phyloP scores from a whole-genome alignment of 2,888 invertebrate species.

The Cephus nigrinus region DNA sequence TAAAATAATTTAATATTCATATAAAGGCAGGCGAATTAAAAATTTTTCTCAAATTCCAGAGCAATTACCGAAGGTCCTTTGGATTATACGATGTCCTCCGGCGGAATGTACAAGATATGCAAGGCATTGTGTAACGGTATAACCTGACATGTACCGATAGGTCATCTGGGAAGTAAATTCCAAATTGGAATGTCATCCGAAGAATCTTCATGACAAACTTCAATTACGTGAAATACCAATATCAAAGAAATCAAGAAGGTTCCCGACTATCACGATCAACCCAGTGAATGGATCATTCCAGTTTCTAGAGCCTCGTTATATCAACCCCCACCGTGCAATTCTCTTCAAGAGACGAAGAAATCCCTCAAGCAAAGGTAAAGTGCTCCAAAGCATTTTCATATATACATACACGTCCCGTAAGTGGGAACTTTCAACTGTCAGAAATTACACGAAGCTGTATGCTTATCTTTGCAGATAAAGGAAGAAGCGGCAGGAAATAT shows the following conservation, averaged over 20 bases:
- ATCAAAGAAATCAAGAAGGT: neutral
- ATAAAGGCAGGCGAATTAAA: neutral
- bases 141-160: neutral
- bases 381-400: neutral
- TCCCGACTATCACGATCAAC: neutral
- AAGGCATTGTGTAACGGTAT: neutral
- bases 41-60: neutral
- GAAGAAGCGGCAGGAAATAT: neutral
- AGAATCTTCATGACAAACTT: neutral
- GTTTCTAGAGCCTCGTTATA: neutral
- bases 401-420: neutral
- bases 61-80: neutral
- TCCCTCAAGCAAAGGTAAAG: neutral
- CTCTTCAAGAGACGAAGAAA: neutral
- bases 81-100: neutral
- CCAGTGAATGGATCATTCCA: neutral
- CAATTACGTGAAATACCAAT: neutral
- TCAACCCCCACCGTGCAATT: neutral
- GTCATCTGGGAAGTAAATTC: neutral
- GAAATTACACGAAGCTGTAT: neutral
- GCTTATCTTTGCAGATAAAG: neutral
- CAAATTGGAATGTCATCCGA: neutral
- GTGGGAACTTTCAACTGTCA: neutral
- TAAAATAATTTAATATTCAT: neutral
- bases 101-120: neutral